Evolutionary conservation across 2,797 vertebrate genomes (phyloP).

Genomic region (Serranus cabrilla): DNA sequence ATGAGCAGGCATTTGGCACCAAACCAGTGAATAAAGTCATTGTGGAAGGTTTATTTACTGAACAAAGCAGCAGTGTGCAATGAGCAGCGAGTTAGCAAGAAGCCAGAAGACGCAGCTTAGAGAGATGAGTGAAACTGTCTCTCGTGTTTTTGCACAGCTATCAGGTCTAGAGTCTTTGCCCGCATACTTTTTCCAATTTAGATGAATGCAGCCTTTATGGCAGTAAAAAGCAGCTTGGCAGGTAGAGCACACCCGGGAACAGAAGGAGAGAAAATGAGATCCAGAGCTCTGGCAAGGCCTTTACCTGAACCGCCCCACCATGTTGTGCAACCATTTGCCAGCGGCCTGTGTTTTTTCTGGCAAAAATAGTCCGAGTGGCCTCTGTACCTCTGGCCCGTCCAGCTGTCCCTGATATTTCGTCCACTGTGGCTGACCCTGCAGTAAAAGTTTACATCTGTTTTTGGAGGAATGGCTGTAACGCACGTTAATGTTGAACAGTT

Average conservation of each 20-base stretch:
- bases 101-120: slow-evolving; percentile 37
- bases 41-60: slow-evolving; percentile 67
- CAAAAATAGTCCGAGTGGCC: slow-evolving; percentile 48
- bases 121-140: slow-evolving; percentile 69
- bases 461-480: slow-evolving; percentile 36
- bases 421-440: slow-evolving; percentile 50
- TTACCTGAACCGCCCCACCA: slow-evolving; percentile 78
- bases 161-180: slow-evolving; percentile 67
- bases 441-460: slow-evolving; percentile 55
- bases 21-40: slow-evolving; percentile 62
- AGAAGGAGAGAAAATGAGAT: slow-evolving; percentile 84
- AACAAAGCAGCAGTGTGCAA: slow-evolving; percentile 72
- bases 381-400: slow-evolving; percentile 36
- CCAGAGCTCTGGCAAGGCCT: slow-evolving; percentile 84
- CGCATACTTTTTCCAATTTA: slow-evolving; percentile 81
- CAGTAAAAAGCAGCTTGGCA: slow-evolving; percentile 81
- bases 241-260: slow-evolving; percentile 79
- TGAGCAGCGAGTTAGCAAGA: slow-evolving; percentile 44
- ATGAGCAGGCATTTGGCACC: slow-evolving; percentile 49
- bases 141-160: slow-evolving; percentile 67
- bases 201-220: slow-evolving; percentile 85
- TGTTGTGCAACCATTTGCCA: slow-evolving; percentile 74
- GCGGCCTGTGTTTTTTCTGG: slow-evolving; percentile 78
- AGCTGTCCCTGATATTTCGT: slow-evolving; percentile 59
- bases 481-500: slow-evolving; percentile 32